A percentile compares a stretch with the other conserved stretches of the same genome.
Evolutionary conservation across 2,888 invertebrate species (phyloP).

Genomic region (Plusia festucae): DNA sequence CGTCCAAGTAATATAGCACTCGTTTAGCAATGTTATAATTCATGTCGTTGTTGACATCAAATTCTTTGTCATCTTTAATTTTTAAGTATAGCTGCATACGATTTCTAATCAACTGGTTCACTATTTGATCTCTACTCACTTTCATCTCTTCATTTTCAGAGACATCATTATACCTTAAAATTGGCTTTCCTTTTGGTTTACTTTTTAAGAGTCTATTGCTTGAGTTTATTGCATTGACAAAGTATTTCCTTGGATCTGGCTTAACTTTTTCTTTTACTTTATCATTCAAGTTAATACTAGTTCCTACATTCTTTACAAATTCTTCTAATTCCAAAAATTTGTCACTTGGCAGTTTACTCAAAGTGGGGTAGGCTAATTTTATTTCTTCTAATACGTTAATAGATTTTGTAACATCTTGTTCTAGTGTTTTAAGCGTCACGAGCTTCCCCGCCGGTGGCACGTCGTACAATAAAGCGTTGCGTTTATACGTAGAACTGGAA

Average conservation of each 20-base stretch:
- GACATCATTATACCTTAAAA: constrained; percentile 10
- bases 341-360: constrained; percentile 57
- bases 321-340: constrained; percentile 64
- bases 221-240: constrained; percentile 1
- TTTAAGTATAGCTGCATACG: constrained; percentile 71
- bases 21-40: constrained; percentile 75
- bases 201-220: constrained; percentile 12
- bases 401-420: constrained; percentile 67
- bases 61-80: constrained; percentile 65
- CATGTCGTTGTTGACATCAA: constrained; percentile 63
- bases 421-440: constrained; percentile 73
- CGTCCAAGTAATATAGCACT: constrained; percentile 71
- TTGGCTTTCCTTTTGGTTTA: constrained; percentile 13
- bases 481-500: constrained; percentile 70
- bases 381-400: constrained; percentile 67
- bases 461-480: constrained; percentile 61
- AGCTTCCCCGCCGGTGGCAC: constrained; percentile 69
- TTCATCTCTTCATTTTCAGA: constrained; percentile 56
- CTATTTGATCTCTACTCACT: constrained; percentile 73
- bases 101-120: constrained; percentile 79
- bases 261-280: constrained; percentile 34
- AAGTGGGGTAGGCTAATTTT: constrained; percentile 52
- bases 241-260: constrained; percentile 27
- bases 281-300: constrained; percentile 64
- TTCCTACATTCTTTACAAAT: constrained; percentile 68